phyloP scores from a whole-genome alignment of 2,797 vertebrate species.

The Peromyscus nudipes region DNA sequence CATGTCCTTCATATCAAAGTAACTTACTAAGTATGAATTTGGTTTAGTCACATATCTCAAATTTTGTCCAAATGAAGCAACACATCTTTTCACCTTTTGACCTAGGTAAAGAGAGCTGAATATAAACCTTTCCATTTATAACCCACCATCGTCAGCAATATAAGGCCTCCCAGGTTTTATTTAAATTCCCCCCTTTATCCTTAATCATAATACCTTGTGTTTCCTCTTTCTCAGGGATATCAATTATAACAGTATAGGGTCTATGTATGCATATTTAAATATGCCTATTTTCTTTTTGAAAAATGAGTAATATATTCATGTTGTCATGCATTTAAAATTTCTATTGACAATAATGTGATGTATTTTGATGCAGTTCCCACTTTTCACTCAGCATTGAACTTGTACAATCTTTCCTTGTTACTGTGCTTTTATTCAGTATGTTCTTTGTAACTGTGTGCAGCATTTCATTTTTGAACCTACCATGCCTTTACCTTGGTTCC shows the following conservation, averaged over 20 bases:
- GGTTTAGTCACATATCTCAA: background rate
- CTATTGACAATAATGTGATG: background rate
- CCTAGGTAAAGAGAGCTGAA: background rate
- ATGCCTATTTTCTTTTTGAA: background rate
- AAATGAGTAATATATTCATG: background rate
- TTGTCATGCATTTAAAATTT: background rate
- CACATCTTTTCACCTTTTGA: constrained; percentile 10
- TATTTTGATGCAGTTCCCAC: background rate
- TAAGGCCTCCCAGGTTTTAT: background rate
- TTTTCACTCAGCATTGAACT: background rate
- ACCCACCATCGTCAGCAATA: background rate
- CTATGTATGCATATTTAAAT: background rate
- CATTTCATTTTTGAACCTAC: background rate
- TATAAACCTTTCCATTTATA: constrained; percentile 15
- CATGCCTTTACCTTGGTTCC: background rate
- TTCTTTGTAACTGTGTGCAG: background rate
- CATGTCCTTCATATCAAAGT: background rate
- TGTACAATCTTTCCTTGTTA: background rate
- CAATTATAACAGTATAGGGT: background rate
- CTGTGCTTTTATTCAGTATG: background rate
- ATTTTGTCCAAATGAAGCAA: constrained; percentile 38
- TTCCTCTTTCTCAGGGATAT: background rate
- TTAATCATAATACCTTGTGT: background rate
- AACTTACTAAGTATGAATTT: background rate
- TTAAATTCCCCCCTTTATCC: background rate